phyloP scores from a whole-genome alignment of 1,140 invertebrate genomes.

The Subanguina moxae region DNA sequence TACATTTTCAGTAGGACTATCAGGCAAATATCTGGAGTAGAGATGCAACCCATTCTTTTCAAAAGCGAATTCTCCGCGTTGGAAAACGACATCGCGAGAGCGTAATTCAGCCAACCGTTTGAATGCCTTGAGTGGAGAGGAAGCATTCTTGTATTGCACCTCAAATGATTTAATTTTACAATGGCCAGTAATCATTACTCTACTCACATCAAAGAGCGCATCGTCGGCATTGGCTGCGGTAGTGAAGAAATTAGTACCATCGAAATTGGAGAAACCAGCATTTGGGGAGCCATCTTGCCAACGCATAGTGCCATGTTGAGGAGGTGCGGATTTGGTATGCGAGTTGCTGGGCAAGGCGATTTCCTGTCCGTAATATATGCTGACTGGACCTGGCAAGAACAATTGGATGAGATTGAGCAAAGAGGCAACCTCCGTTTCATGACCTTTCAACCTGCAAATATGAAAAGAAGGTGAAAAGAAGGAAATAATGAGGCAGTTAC shows the following conservation, averaged over 20 bases:
- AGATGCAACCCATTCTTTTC: background rate
- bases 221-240: background rate
- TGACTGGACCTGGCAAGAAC: constrained; percentile 17
- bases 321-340: background rate
- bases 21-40: constrained; percentile 1
- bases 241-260: constrained; percentile 1
- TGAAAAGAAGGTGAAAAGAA: background rate
- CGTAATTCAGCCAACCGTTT: constrained; percentile 7
- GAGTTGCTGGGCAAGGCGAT: constrained; percentile 11
- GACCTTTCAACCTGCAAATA: background rate
- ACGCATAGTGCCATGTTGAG: constrained; percentile 19
- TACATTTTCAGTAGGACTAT: background rate
- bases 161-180: background rate
- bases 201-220: constrained; percentile 6
- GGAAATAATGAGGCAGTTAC: background rate
- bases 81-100: constrained; percentile 5
- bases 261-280: background rate
- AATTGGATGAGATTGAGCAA: constrained; percentile 14
- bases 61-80: background rate
- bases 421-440: constrained; percentile 7
- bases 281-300: constrained; percentile 5
- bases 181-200: background rate
- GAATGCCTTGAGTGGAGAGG: background rate
- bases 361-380: constrained; percentile 19
- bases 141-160: constrained; percentile 5